Base-by-base conservation (phyloP, 2,888 invertebrate species). In the Drosophila setosimentum region DNA sequence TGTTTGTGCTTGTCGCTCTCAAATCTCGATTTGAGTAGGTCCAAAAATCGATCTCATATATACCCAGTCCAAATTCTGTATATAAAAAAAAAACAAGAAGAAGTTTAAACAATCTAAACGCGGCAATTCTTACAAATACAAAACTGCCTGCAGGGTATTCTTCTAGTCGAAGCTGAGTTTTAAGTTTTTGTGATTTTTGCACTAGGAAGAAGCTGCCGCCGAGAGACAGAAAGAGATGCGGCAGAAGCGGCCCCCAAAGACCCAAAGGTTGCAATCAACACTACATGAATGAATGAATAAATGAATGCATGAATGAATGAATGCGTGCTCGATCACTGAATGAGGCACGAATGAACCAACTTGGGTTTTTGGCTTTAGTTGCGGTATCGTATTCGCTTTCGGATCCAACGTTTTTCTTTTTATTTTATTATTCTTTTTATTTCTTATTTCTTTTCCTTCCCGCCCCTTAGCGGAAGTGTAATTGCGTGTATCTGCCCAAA, bases 231-330 rank as follows among this genome's bases (percentile, higher is more conserved):
- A 21, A 24, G 37, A 50, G 57, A 64, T 70, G 69, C 48, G 64
- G 66, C 59, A 67, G 49, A 60, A 57, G 51, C 63, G 61, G 72
- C 76, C 76, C 69, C 63, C 69, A 71, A 70, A 69, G 72, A 49
- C 69, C 78, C 77, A 89, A 85, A 87, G 79, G 88, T 87, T 88
- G 88, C 77, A 85, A 89, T 89, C 90, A 87, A 83, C 82, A 80
- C 83, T 55, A 3, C 16, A 8, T 24, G 59, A 42, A 42, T 21
- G 21, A 21, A 49, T 62, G 21, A 42, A 21, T 42, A 2, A 42
- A 42, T 42, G 21, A 21, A 59, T 62, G 76, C 57, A 73, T 68
- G 66, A 58, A 40, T 73, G 73, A 73, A 79, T 78, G 75, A 68
- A 45, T 30, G 33, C 18, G 18, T 21, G 54, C 54, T 35, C 18